Conservation (phyloP, 2,113 vertebrate genomes). For the Isichthys henryi region DNA sequence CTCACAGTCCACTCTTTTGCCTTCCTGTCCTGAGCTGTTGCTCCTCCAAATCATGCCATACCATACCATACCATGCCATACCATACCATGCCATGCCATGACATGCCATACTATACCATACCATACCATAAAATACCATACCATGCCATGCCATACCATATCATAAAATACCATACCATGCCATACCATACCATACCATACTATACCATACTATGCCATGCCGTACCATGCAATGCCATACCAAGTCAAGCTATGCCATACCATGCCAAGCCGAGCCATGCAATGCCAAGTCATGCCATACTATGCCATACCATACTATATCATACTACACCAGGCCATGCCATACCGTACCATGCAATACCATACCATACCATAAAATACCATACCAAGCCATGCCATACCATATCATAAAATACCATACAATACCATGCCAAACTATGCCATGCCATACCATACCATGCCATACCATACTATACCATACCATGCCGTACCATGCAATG, state of each 20-base stretch:
- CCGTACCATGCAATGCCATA: neutral
- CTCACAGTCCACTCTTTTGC: neutral
- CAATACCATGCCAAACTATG: too few species aligned
- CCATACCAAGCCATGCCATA: neutral
- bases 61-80: neutral
- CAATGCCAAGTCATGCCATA: neutral
- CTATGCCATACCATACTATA: neutral
- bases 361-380: neutral
- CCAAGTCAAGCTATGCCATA: neutral
- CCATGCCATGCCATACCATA: neutral
- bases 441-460: too few species aligned
- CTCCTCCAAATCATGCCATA: neutral
- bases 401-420: too few species aligned
- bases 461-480: too few species aligned
- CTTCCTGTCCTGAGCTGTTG: neutral
- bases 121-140: neutral
- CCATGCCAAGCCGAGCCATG: fast-evolving
- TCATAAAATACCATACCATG: neutral
- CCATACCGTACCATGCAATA: fast-evolving
- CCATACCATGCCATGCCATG: too few species aligned
- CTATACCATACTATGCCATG: neutral
- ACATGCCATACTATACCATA: too few species aligned
- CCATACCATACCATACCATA: neutral
- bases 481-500: neutral
- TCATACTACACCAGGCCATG: neutral